These are phyloP conservation scores for Porites lobata DNA, from an alignment of 92 coral and sea anemone species.

Conservation along the genomic window DNA sequence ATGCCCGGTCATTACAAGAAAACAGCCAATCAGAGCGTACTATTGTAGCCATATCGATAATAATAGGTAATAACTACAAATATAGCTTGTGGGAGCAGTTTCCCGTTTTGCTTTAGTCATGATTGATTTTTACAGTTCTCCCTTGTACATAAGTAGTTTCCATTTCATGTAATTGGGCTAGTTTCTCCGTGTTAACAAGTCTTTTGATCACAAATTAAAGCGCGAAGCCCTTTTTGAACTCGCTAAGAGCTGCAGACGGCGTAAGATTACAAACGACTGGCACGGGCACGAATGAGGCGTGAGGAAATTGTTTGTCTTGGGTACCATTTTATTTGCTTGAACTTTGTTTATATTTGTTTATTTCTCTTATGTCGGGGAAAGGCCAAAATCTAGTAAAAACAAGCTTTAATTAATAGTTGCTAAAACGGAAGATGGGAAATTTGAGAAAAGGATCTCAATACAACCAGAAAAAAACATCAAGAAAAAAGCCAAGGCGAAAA, in stretches of 20 bases:
- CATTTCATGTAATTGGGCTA: too few species aligned
- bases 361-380: not conserved
- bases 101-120: too few species aligned
- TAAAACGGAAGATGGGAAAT: not conserved
- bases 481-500: constrained; percentile 58
- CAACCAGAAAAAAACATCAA: not conserved
- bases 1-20: too few species aligned
- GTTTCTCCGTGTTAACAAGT: not conserved
- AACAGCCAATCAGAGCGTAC: too few species aligned
- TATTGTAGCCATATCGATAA: too few species aligned
- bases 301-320: constrained; percentile 41
- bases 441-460: not conserved
- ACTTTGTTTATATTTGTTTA: constrained; percentile 27
- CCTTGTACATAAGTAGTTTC: too few species aligned
- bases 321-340: constrained; percentile 7
- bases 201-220: not conserved
- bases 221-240: too few species aligned
- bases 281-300: not conserved
- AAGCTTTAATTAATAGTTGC: not conserved
- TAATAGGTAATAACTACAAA: too few species aligned
- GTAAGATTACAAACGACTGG: constrained; percentile 22
- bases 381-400: not conserved
- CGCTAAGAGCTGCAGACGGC: not conserved
- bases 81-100: too few species aligned
- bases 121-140: too few species aligned